A percentile compares a stretch with the other conserved stretches of the same genome.
Conservation (phyloP, 2,797 vertebrate genomes). For the Ctenosaura bakeri region DNA sequence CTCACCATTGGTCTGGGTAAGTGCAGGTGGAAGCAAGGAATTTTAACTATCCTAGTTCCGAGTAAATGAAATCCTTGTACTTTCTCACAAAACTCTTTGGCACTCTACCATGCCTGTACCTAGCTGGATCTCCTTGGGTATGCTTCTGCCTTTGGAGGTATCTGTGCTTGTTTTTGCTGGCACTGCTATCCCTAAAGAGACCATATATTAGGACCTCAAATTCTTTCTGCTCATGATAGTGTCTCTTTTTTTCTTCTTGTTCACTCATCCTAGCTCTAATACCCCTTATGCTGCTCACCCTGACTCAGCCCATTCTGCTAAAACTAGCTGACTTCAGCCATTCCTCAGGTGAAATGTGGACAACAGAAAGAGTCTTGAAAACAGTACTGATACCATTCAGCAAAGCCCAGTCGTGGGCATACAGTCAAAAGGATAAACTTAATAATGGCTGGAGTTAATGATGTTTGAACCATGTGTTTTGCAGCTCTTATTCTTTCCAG, state of each 20-base stretch:
- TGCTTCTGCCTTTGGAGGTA: not conserved
- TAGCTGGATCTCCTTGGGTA: not conserved
- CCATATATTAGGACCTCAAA: not conserved
- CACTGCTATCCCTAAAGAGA: not conserved
- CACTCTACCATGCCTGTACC: not conserved
- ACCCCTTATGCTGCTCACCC: not conserved
- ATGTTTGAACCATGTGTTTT: constrained; percentile 2
- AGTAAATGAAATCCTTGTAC: not conserved
- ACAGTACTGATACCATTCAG: constrained; percentile 18
- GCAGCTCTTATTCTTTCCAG: not conserved
- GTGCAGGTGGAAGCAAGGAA: not conserved
- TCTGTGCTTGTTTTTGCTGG: not conserved
- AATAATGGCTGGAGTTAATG: constrained; percentile 5
- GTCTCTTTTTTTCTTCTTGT: constrained; percentile 21
- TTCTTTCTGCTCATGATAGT: not conserved
- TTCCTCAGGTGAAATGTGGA: not conserved
- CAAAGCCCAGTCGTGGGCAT: not conserved
- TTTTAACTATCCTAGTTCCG: not conserved
- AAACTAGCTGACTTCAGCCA: constrained; percentile 27
- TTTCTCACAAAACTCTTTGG: not conserved
- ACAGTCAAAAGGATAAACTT: not conserved
- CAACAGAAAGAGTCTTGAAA: constrained; percentile 6
- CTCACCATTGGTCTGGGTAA: too few relatives aligned
- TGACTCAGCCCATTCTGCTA: constrained; percentile 17
- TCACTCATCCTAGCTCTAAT: constrained; percentile 3